phyloP scores from a whole-genome alignment of 1,140 invertebrate species.

The Chelonus insularis region DNA sequence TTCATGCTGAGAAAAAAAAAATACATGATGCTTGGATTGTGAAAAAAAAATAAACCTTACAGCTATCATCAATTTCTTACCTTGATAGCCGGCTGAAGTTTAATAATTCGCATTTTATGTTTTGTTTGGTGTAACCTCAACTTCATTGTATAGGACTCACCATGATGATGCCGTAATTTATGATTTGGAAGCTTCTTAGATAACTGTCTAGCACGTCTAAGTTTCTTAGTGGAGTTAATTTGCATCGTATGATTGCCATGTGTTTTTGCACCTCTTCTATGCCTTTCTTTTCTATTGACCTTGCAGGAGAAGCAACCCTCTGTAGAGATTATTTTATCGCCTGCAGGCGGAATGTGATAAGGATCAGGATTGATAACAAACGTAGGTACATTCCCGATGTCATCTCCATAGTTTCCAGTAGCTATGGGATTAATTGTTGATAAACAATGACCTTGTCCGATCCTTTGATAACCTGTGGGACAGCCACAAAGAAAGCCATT shows the following conservation, averaged over 20 bases:
- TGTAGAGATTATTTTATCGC: slow-evolving; percentile 78
- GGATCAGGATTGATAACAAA: slow-evolving; percentile 66
- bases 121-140: slow-evolving; percentile 66
- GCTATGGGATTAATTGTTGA: slow-evolving; percentile 71
- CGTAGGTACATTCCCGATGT: slow-evolving; percentile 70
- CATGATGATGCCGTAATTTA: slow-evolving; percentile 53
- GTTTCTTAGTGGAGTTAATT: slow-evolving; percentile 19
- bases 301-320: slow-evolving; percentile 92
- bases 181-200: slow-evolving; percentile 45
- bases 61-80: too few relatives aligned
- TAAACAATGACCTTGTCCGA: slow-evolving; percentile 80
- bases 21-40: not conserved
- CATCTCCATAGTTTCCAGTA: slow-evolving; percentile 61
- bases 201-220: slow-evolving; percentile 21
- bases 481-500: slow-evolving; percentile 77
- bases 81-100: slow-evolving; percentile 68
- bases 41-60: too few relatives aligned
- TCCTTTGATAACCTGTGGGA: slow-evolving; percentile 77
- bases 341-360: slow-evolving; percentile 58
- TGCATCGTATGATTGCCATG: slow-evolving; percentile 30
- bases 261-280: slow-evolving; percentile 38
- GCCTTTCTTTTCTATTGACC: slow-evolving; percentile 54
- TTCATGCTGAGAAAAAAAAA: slow-evolving; percentile 51
- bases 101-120: slow-evolving; percentile 66
- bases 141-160: slow-evolving; percentile 60